Base-by-base conservation (phyloP, 2,113 vertebrate species). In the Poeciliopsis retropinna region DNA sequence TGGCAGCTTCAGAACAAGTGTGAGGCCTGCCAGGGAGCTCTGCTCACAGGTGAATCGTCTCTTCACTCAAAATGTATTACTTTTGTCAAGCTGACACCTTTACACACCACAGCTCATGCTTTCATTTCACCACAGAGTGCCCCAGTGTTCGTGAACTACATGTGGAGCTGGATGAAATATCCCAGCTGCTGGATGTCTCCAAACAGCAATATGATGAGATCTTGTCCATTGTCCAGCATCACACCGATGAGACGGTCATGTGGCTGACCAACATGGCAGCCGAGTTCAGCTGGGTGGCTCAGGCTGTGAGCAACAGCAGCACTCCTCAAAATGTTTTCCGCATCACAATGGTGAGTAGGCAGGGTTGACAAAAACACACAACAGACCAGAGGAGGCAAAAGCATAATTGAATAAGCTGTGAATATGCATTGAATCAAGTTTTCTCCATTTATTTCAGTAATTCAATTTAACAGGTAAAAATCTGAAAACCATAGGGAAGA, bases 261-360 rank as follows among this genome's bases (percentile, higher is more conserved):
- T 91, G 96, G 92, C 81, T 98, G 77, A 91, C 90, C 83, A 93
- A 91, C 92, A 97, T 97, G 96, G 95, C 93, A 0, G 79, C 94
- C 5, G 89, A 95, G 15, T 97, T 96, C 79, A 94, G 94, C 74
- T 98, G 97, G 97, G 96, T 98, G 87, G 92, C 94, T 7, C 94
- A 95, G 73, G 85, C 95, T 65, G 93, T 87, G 70, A 91, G 47
- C 86, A 87, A 94, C 74, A 87, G 92, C 72, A 89, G 67, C 81
- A 64, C 74, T 62, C 81, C 89, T 0, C 88, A 93, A 69, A 94
- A 88, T 62, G 76, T 96, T 91, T 97, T 97, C 92, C 94, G 73
- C 31, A 85, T 96, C 87, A 87, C 87, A 60, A 94, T 90, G 93
- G 96, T 97, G 94, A 92, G 78, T 32, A 19, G 37, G 41, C 17